Conservation (phyloP, 2,113 vertebrate genomes). For the Lycocorax pyrrhopterus region DNA sequence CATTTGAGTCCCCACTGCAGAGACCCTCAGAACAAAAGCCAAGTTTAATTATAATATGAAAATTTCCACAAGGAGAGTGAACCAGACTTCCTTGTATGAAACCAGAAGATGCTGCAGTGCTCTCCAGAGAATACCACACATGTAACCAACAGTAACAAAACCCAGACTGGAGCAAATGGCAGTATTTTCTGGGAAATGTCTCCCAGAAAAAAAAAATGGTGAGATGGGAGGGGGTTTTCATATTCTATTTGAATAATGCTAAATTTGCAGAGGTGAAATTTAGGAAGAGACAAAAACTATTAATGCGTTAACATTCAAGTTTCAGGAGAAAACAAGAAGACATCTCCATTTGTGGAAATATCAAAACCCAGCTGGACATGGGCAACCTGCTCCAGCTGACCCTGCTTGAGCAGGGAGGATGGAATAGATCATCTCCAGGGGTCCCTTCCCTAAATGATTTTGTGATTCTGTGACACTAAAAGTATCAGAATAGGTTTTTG, state of each 20-base stretch:
- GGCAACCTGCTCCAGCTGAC: background rate
- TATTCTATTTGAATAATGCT: background rate
- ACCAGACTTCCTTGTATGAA: background rate
- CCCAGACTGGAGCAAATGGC: background rate
- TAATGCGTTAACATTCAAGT: background rate
- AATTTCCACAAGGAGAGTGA: background rate
- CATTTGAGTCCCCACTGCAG: background rate
- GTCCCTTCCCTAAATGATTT: background rate
- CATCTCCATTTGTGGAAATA: background rate
- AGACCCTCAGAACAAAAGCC: background rate
- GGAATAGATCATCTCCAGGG: background rate
- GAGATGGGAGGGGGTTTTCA: background rate
- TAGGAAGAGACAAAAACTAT: background rate
- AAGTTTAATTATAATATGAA: background rate
- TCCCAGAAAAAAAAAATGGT: background rate
- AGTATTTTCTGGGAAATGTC: background rate
- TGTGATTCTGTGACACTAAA: background rate
- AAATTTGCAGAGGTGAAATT: background rate
- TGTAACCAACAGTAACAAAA: background rate
- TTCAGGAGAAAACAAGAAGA: background rate
- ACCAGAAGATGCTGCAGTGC: background rate
- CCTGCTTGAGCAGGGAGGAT: background rate
- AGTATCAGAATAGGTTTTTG: background rate
- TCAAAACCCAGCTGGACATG: background rate
- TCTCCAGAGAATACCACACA: background rate